Conservation (phyloP, 1,140 invertebrate species). For the Telenomus remus region DNA sequence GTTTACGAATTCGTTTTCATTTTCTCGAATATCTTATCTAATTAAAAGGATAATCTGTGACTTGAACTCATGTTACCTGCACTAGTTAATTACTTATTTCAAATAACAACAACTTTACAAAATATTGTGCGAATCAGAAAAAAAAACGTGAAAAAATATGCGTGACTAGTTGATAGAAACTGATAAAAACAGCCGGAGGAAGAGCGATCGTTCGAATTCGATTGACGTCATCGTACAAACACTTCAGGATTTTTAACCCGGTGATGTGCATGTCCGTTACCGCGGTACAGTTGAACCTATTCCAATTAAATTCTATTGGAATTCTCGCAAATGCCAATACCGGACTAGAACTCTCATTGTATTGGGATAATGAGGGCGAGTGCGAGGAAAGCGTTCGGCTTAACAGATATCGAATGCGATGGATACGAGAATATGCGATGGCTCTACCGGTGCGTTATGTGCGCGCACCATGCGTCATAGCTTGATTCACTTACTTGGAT, state of each 20-base stretch:
- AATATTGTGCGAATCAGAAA: background rate
- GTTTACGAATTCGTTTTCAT: constrained; percentile 16
- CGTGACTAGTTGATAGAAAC: background rate
- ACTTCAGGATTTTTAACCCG: constrained; percentile 24
- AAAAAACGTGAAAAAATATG: constrained; percentile 3
- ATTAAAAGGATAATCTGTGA: too few species aligned
- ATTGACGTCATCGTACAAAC: constrained; percentile 24
- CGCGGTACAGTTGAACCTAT: constrained; percentile 60
- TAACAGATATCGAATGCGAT: constrained; percentile 62
- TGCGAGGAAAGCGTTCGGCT: constrained; percentile 60
- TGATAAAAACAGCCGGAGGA: constrained; percentile 6
- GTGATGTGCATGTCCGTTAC: constrained; percentile 31
- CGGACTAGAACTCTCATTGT: constrained; percentile 67
- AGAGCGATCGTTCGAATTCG: constrained; percentile 23
- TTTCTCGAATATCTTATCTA: constrained; percentile 8
- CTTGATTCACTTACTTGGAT: constrained; percentile 44
- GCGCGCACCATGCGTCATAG: constrained; percentile 17
- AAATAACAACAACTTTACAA: too few species aligned
- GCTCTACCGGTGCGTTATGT: constrained; percentile 15
- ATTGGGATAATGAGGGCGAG: constrained; percentile 68
- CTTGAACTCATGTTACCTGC: too few species aligned
- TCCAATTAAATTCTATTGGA: constrained; percentile 74
- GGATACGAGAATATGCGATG: constrained; percentile 32
- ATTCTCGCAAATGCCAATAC: constrained; percentile 72
- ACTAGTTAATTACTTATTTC: too few species aligned